phyloP scores from a whole-genome alignment of 2,797 vertebrate species.

The Chaetophractus vellerosus region DNA sequence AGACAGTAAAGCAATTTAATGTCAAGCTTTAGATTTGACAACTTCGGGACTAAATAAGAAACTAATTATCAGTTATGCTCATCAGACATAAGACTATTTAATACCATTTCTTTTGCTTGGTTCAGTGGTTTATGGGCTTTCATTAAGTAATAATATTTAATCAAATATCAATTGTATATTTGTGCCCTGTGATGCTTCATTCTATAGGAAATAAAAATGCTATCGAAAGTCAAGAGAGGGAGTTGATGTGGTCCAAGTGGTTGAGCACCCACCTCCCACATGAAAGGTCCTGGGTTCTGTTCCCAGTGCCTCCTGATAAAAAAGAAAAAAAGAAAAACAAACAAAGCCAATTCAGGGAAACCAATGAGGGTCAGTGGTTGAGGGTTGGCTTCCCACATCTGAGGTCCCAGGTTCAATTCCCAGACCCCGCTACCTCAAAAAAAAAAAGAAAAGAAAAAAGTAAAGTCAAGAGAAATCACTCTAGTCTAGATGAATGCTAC shows the following conservation, averaged over 20 bases:
- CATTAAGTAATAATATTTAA: conserved; percentile 27
- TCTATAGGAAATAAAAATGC: conserved; percentile 46
- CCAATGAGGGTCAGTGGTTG: too few species aligned
- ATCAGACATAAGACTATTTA: conserved; percentile 14
- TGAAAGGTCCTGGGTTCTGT: too few species aligned
- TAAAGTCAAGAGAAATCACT: conserved; percentile 42
- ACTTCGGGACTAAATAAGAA: neutral
- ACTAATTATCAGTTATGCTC: conserved; percentile 27
- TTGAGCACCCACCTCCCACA: too few species aligned
- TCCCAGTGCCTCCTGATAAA: too few species aligned
- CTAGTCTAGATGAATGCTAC: conserved; percentile 33
- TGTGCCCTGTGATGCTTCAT: neutral
- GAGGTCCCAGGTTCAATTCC: too few species aligned
- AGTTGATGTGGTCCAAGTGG: too few species aligned
- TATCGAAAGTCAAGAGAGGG: neutral
- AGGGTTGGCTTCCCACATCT: too few species aligned
- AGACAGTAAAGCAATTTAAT: neutral
- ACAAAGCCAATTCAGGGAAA: too few species aligned
- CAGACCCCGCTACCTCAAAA: too few species aligned
- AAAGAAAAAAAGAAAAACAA: too few species aligned
- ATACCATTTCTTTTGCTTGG: conserved; percentile 1
- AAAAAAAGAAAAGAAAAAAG: too few species aligned
- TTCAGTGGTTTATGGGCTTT: conserved; percentile 11
- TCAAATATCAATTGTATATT: conserved; percentile 30
- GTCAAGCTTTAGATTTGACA: conserved; percentile 28